Evolutionary conservation across 2,113 vertebrate species (phyloP).

Genomic region (Callithrix jacchus): DNA sequence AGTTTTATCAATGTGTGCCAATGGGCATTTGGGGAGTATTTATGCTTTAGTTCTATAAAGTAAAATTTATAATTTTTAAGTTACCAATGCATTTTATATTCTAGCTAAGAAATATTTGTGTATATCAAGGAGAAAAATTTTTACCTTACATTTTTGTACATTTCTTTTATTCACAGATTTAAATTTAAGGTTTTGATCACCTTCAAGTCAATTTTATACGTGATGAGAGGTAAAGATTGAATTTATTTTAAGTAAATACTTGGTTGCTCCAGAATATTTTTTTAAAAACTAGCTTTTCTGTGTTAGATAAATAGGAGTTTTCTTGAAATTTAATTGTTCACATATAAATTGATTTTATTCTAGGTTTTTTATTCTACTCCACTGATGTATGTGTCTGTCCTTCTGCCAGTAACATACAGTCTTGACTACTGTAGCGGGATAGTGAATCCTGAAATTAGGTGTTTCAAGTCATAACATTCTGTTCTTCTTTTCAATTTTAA

Average conservation of each 20-base stretch:
- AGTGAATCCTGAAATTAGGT: neutral
- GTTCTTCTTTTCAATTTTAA: neutral
- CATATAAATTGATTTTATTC: neutral
- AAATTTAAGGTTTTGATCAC: neutral
- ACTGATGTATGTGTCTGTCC: neutral
- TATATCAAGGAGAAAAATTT: neutral
- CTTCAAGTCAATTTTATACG: neutral
- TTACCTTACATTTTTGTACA: neutral
- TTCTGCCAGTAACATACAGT: accelerated
- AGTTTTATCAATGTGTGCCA: neutral
- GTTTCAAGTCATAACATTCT: neutral
- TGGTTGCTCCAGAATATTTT: neutral
- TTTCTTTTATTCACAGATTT: neutral
- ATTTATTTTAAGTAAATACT: neutral
- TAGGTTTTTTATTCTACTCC: neutral
- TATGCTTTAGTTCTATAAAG: neutral
- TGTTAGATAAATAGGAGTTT: neutral
- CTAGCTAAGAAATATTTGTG: neutral
- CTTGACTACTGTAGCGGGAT: neutral
- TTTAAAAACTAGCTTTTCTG: neutral
- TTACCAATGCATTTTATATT: neutral
- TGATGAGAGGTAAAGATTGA: neutral
- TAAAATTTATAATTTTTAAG: neutral
- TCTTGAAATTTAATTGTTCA: neutral
- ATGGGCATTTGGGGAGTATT: neutral